phyloP scores from a whole-genome alignment of 2,888 invertebrate genomes.

The Cephus sareptanus region DNA sequence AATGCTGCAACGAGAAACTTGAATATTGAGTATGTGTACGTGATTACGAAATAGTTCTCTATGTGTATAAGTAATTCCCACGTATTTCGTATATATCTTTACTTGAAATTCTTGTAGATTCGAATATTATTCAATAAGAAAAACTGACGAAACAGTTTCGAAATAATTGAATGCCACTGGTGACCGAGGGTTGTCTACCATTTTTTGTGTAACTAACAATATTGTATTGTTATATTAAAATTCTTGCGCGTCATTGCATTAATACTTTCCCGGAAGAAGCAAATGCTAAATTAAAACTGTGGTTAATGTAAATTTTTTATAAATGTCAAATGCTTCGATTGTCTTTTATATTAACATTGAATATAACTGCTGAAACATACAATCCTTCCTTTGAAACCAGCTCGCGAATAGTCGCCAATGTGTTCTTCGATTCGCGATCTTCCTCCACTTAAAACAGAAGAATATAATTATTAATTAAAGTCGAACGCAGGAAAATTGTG shows the following conservation, averaged over 20 bases:
- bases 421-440: slow-evolving; percentile 74
- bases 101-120: not conserved
- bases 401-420: slow-evolving; percentile 73
- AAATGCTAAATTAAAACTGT: too few species aligned
- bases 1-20: not conserved
- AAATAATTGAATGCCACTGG: not conserved
- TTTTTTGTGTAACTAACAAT: not conserved
- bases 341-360: not conserved
- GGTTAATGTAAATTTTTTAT: too few species aligned
- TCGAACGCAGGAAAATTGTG: not conserved
- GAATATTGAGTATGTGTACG: not conserved
- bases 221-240: not conserved
- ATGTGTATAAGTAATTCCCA: not conserved
- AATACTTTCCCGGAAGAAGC: not conserved
- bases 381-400: slow-evolving; percentile 68
- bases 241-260: not conserved
- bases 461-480: not conserved
- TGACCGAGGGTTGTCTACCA: not conserved
- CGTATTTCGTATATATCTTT: not conserved
- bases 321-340: not conserved
- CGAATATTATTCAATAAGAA: not conserved
- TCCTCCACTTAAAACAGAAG: slow-evolving; percentile 76
- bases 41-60: not conserved
- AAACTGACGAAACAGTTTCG: not conserved
- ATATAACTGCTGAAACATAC: slow-evolving; percentile 65